Percentiles rank a stretch among this genome's conserved stretches.
Evolutionary conservation across 2,113 vertebrate genomes (phyloP).

Genomic region (Podarcis raffonei): DNA sequence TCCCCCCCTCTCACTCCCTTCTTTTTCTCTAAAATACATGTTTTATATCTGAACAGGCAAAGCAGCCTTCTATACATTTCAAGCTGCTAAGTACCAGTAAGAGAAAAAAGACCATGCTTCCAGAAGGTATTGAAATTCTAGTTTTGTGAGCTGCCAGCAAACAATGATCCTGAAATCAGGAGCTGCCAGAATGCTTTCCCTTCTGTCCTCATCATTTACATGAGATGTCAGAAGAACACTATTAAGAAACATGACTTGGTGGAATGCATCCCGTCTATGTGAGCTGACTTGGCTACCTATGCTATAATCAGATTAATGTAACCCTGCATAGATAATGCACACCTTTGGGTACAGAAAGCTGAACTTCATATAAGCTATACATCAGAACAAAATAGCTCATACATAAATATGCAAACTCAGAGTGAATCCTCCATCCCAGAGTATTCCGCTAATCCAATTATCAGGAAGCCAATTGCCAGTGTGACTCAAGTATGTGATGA

Average conservation of each 20-base stretch:
- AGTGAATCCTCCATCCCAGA: slow-evolving; percentile 49
- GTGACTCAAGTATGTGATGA: slow-evolving; percentile 46
- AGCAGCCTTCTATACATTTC: neutral
- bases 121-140: neutral
- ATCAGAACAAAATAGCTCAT: slow-evolving; percentile 44
- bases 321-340: neutral
- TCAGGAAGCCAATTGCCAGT: slow-evolving; percentile 54
- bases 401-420: slow-evolving; percentile 58
- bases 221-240: neutral
- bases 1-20: neutral
- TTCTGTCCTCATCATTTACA: neutral
- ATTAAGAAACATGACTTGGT: neutral
- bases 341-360: neutral
- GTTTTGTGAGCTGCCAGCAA: neutral
- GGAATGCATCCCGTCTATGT: neutral
- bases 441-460: slow-evolving; percentile 62
- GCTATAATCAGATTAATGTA: neutral
- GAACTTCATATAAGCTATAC: slow-evolving; percentile 24
- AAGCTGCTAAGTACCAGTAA: neutral
- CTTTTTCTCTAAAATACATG: neutral
- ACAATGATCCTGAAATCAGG: neutral
- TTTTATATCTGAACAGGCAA: neutral
- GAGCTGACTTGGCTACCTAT: neutral
- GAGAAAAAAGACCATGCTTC: neutral
- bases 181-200: neutral